phyloP scores from a whole-genome alignment of 1,140 invertebrate species.

The Ptiloglossa arizonensis region DNA sequence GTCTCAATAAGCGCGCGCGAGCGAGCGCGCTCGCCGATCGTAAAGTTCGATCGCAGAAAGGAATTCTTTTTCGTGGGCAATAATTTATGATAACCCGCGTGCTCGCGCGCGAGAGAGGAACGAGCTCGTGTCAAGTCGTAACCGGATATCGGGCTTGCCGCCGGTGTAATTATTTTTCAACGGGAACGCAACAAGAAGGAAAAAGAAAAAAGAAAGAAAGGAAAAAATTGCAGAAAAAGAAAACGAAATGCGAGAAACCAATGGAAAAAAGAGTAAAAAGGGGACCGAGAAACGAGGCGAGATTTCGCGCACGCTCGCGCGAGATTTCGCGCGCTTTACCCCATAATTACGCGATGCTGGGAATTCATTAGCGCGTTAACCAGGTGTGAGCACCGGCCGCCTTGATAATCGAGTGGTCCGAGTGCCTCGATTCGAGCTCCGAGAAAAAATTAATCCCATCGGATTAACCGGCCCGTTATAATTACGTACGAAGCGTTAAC shows the following conservation, averaged over 20 bases:
- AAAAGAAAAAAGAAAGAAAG: background rate
- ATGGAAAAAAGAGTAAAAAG: too few relatives aligned
- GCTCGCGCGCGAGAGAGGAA: slow-evolving; percentile 12
- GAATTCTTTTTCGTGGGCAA: slow-evolving; percentile 33
- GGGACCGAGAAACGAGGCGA: too few relatives aligned
- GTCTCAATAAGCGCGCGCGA: slow-evolving; percentile 45
- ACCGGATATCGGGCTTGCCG: slow-evolving; percentile 36
- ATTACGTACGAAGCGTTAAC: slow-evolving; percentile 60
- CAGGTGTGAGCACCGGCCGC: slow-evolving; percentile 48
- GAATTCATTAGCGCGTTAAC: slow-evolving; percentile 67
- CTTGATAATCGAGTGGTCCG: slow-evolving; percentile 49
- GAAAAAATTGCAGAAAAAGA: too few relatives aligned
- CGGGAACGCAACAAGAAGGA: background rate
- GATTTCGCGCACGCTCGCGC: background rate
- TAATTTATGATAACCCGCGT: slow-evolving; percentile 50
- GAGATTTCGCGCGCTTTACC: slow-evolving; percentile 53
- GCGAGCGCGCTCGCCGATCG: slow-evolving; percentile 39
- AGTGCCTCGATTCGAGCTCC: slow-evolving; percentile 18
- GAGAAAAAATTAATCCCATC: slow-evolving; percentile 62
- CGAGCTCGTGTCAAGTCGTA: slow-evolving; percentile 29
- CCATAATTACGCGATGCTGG: slow-evolving; percentile 59
- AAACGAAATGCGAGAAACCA: too few relatives aligned
- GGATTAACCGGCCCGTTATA: slow-evolving; percentile 61
- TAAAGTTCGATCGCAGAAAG: slow-evolving; percentile 49
- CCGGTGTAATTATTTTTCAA: slow-evolving; percentile 50